Conservation (phyloP, 2,113 vertebrate genomes). For the Indri indri region DNA sequence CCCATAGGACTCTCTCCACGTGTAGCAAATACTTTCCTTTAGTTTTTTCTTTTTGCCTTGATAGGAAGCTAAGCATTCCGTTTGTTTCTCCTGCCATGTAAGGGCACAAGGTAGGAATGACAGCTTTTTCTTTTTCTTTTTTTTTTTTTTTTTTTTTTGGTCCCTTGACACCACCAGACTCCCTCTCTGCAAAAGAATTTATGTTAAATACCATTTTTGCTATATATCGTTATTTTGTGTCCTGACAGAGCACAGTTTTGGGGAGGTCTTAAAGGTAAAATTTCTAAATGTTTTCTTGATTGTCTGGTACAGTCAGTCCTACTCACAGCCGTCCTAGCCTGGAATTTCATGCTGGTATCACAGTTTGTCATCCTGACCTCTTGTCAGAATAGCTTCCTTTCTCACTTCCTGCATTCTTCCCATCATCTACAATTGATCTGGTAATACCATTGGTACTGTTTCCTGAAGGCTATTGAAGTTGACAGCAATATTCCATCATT, state of each 20-base stretch:
- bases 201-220: neutral
- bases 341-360: neutral
- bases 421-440: neutral
- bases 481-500: neutral
- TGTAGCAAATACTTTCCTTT: fast-evolving
- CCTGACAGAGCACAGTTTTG: neutral
- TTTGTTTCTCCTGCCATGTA: neutral
- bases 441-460: neutral
- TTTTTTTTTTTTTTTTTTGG: neutral
- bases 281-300: neutral
- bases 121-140: neutral
- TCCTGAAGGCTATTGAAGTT: neutral
- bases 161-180: neutral
- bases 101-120: neutral
- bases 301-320: neutral
- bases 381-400: neutral
- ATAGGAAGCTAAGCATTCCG: neutral
- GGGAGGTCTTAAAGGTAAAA: neutral
- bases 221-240: neutral
- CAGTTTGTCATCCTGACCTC: neutral
- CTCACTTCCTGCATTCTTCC: neutral
- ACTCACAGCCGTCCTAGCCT: neutral
- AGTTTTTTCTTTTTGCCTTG: neutral
- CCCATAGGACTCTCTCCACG: neutral
- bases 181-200: neutral